A percentile compares a stretch with the other conserved stretches of the same genome.
Conservation (phyloP, 2,797 vertebrate genomes). For the Phalanger gymnotis region DNA sequence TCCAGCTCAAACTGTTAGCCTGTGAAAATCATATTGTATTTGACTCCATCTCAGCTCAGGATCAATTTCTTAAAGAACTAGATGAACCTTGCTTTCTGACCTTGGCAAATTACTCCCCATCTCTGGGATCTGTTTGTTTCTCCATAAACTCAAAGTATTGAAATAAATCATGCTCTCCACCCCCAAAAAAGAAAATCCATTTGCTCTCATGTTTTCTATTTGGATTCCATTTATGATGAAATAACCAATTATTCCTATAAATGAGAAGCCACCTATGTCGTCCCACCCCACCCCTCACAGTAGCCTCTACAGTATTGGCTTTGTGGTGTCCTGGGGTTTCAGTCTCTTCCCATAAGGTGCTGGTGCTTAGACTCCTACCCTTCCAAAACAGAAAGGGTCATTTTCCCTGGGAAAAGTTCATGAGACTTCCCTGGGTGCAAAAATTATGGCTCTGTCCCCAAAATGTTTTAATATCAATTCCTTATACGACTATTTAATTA, state of each 20-base stretch:
- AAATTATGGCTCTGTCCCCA: too few species aligned
- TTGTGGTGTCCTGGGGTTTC: too few species aligned
- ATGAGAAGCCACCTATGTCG: neutral
- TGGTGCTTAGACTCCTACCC: too few species aligned
- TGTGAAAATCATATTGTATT: neutral
- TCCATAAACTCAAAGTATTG: neutral
- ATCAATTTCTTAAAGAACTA: neutral
- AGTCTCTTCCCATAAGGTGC: too few species aligned
- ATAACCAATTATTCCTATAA: neutral
- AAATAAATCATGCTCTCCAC: neutral
- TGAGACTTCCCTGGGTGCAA: too few species aligned
- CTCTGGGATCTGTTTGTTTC: neutral
- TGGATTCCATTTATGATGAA: neutral
- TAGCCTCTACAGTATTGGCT: neutral
- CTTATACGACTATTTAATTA: too few species aligned
- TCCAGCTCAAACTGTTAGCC: neutral
- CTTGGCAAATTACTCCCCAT: neutral
- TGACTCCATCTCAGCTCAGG: neutral
- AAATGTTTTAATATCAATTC: too few species aligned
- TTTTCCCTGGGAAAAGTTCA: too few species aligned
- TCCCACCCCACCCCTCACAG: neutral
- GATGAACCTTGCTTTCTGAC: neutral
- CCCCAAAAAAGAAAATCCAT: neutral
- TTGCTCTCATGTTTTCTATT: neutral
- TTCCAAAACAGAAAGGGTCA: too few species aligned